Percentiles rank a stretch among this genome's conserved stretches.
phyloP scores from a whole-genome alignment of 2,113 vertebrate genomes.

The Rattus rattus region DNA sequence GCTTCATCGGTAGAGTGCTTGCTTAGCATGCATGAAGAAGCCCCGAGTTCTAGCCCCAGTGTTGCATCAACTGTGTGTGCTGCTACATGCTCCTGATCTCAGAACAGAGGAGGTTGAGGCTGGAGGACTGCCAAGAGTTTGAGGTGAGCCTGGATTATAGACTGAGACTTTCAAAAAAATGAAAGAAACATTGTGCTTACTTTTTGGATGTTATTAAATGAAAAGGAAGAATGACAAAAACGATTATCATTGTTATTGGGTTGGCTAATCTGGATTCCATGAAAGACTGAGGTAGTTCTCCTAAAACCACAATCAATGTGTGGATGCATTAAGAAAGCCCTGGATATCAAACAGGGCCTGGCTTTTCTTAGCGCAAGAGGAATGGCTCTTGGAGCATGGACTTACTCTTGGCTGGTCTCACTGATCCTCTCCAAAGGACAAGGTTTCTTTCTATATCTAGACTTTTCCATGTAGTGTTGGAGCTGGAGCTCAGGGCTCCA shows the following conservation, averaged over 20 bases:
- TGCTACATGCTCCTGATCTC: not conserved
- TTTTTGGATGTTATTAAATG: not conserved
- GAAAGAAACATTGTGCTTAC: too few relatives aligned
- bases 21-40: not conserved
- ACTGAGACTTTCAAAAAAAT: not conserved
- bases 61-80: not conserved
- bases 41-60: not conserved
- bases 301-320: not conserved
- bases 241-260: not conserved
- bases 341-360: not conserved
- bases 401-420: not conserved
- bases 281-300: not conserved
- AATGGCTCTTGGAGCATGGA: not conserved
- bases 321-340: too few relatives aligned
- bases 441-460: not conserved
- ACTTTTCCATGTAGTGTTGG: accelerated
- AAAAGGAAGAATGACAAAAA: not conserved
- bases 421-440: not conserved
- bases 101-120: too few relatives aligned
- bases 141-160: not conserved
- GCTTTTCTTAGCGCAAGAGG: not conserved
- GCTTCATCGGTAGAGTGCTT: not conserved
- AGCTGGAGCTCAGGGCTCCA: not conserved
- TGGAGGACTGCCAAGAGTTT: not conserved
- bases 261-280: not conserved